A percentile compares a stretch with the other conserved stretches of the same genome.
These are phyloP conservation scores for Ceyx erithaca DNA, from an alignment of 2,797 vertebrate genomes.

Conservation along the genomic window DNA sequence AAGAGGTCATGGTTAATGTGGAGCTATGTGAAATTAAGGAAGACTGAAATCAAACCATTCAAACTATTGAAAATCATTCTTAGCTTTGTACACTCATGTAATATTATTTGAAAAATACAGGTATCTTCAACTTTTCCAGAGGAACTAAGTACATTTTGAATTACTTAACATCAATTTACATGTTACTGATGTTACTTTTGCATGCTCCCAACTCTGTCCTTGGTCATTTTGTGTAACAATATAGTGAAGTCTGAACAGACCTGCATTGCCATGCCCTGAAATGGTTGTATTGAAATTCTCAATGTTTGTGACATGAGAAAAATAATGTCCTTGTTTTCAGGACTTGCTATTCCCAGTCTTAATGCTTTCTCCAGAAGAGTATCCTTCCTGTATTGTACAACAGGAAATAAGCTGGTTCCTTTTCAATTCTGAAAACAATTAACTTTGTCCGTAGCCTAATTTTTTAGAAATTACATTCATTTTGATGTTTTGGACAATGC, in stretches of 20 bases:
- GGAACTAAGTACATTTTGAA: not conserved
- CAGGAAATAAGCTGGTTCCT: conserved; percentile 62
- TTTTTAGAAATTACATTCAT: conserved; percentile 29
- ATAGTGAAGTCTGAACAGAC: not conserved
- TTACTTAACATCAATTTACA: not conserved
- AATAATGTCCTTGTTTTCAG: conserved; percentile 52
- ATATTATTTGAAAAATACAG: not conserved
- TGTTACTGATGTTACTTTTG: not conserved
- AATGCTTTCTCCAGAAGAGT: conserved; percentile 48
- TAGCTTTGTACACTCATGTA: not conserved
- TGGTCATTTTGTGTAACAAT: not conserved
- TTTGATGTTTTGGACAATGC: conserved; percentile 36
- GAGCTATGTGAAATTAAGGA: not conserved
- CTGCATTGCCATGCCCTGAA: not conserved
- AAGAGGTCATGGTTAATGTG: not conserved
- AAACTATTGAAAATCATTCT: not conserved
- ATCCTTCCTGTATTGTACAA: conserved; percentile 40
- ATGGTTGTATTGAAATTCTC: conserved; percentile 17
- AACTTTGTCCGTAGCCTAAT: conserved; percentile 27
- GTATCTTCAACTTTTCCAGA: not conserved
- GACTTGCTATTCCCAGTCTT: conserved; percentile 25
- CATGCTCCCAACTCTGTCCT: not conserved
- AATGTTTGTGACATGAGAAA: not conserved
- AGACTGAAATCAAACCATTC: not conserved
- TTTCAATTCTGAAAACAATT: conserved; percentile 56